Base-by-base conservation (phyloP, 2,113 vertebrate species). In the Chlamydotis undulata region DNA sequence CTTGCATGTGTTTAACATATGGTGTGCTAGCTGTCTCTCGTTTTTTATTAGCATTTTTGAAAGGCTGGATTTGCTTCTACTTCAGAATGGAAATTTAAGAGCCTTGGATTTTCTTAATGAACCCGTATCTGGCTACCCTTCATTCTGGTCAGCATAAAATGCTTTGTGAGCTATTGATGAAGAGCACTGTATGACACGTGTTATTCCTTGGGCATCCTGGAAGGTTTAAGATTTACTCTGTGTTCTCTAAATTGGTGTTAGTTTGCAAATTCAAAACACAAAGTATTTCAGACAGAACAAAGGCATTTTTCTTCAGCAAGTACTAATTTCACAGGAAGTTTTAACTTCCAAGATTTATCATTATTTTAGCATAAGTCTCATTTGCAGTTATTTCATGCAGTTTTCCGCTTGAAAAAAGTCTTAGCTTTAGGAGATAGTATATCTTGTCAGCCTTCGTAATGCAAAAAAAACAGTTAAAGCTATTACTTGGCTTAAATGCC, bases 341-440 rank as follows among this genome's bases (percentile, higher is more conserved):
- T 95, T 95, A 88, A 88, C 75, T 96, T 96, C 80, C 64, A 69
- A 86, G 76, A 86, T 93, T 95, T 95, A 83, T 86, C 89, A 65
- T 52, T 93, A 85, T 94, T 97, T 95, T 92, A 95, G 47, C 82
- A 60, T 77, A 89, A 89, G 88, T 88, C 89, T 94, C 79, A 93
- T 92, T 90, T 95, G 93, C 87, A 94, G 92, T 95, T 92, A 96
- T 94, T 95, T 95, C 71, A 67, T 86, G 75, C 47, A 65, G 83
- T 93, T 96, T 95, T 97, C 92, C 93, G 90, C 88, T 88, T 96
- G 93, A 90, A 93, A 95, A 96, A 93, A 91, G 78, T 60, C 85
- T 88, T 95, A 80, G 92, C 85, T 96, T 94, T 93, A 95, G 92
- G 92, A 96, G 79, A 95, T 52, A 90, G 67, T 90, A 78, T 86